phyloP scores from a whole-genome alignment of 2,113 vertebrate genomes.

The Smithornis capensis region DNA sequence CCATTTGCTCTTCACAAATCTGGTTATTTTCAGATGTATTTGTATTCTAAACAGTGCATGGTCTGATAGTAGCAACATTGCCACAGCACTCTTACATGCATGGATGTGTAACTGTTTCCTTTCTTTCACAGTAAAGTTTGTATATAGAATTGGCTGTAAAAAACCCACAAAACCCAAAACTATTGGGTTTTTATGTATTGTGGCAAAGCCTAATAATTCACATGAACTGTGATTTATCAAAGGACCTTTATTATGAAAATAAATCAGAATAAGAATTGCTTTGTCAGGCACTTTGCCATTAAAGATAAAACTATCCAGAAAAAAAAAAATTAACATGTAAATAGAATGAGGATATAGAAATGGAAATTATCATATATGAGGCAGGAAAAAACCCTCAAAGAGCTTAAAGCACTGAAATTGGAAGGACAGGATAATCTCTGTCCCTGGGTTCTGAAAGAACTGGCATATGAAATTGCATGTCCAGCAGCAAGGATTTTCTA shows the following conservation, averaged over 20 bases:
- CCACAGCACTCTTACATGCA: neutral
- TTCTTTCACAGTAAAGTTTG: neutral
- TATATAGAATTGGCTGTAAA: neutral
- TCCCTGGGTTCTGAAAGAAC: slow-evolving; percentile 24
- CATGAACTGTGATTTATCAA: slow-evolving; percentile 29
- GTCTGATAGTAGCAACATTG: neutral
- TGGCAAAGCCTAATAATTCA: slow-evolving; percentile 36
- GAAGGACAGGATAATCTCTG: slow-evolving; percentile 35
- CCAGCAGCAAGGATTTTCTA: slow-evolving; percentile 49
- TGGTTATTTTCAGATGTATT: neutral
- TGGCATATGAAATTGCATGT: slow-evolving; percentile 44
- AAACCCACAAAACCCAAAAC: neutral
- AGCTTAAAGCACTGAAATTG: slow-evolving; percentile 18
- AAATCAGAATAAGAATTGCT: slow-evolving; percentile 40
- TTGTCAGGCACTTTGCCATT: slow-evolving; percentile 45
- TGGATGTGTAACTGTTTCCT: neutral
- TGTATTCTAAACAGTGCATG: neutral
- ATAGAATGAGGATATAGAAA: neutral
- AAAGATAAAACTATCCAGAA: slow-evolving; percentile 46
- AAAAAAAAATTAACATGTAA: neutral
- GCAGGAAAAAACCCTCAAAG: neutral
- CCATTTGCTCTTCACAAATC: neutral
- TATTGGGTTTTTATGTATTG: neutral
- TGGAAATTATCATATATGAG: slow-evolving; percentile 7
- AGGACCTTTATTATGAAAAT: slow-evolving; percentile 59